Percentiles rank a stretch among this genome's conserved stretches.
Conservation (phyloP, 2,113 vertebrate genomes). For the Crypturellus undulatus region DNA sequence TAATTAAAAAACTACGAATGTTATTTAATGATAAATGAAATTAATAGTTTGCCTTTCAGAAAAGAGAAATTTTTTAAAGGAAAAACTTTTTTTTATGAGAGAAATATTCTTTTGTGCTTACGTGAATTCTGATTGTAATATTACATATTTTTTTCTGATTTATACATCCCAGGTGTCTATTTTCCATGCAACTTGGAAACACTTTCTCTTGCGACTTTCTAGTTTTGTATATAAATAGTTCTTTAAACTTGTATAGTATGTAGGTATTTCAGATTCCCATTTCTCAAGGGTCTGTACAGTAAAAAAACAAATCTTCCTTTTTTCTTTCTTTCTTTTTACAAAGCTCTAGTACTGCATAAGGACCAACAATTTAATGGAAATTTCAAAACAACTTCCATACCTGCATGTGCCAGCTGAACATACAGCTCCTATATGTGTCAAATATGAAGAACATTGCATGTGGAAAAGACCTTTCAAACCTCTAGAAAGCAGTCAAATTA, state of each 20-base stretch:
- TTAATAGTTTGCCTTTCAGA: background rate
- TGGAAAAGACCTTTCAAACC: background rate
- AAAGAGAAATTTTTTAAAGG: background rate
- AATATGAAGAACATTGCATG: background rate
- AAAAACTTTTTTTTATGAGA: background rate
- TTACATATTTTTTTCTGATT: conserved; percentile 5
- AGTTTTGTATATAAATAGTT: background rate
- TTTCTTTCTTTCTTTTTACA: background rate
- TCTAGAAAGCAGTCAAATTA: background rate
- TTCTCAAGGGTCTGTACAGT: background rate
- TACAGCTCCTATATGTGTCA: background rate
- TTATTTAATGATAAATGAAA: background rate
- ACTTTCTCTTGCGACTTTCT: background rate
- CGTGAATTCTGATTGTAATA: background rate
- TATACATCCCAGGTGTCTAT: background rate
- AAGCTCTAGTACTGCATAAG: background rate
- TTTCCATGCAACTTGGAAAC: background rate
- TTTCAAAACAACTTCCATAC: background rate
- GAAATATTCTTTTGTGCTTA: background rate
- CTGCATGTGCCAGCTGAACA: background rate
- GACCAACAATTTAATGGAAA: background rate
- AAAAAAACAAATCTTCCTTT: background rate
- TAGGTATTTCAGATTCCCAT: background rate
- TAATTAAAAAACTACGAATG: background rate
- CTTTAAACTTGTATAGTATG: background rate